Conservation (phyloP, 2,888 invertebrate species). For the Amblyteles armatorius region DNA sequence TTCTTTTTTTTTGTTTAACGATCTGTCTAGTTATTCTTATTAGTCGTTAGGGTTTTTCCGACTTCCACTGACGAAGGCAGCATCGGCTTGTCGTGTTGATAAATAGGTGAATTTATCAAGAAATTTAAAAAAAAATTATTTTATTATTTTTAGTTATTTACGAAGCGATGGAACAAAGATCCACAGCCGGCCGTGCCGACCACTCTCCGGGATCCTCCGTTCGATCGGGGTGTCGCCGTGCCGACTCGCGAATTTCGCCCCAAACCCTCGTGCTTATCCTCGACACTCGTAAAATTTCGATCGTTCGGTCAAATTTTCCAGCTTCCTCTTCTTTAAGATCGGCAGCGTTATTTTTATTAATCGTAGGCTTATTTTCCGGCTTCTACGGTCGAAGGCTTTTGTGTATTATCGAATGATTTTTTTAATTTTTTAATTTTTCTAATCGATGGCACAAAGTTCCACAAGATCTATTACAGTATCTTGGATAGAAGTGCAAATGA, state of each 20-base stretch:
- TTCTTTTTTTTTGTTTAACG: too few species aligned
- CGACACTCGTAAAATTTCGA: not conserved
- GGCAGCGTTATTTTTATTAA: too few species aligned
- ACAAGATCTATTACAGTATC: not conserved
- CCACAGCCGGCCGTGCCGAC: not conserved
- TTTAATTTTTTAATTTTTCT: not conserved
- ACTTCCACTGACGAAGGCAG: too few species aligned
- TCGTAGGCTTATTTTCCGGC: not conserved
- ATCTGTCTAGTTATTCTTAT: too few species aligned
- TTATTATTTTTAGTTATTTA: too few species aligned
- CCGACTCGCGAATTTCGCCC: not conserved
- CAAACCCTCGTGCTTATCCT: not conserved
- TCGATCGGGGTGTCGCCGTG: constrained; percentile 16
- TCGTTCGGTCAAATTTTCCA: too few species aligned
- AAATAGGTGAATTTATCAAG: too few species aligned
- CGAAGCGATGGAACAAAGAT: too few species aligned
- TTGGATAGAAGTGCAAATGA: not conserved
- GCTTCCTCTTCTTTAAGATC: too few species aligned
- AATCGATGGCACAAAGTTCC: not conserved
- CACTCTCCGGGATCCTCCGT: not conserved
- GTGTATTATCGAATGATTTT: not conserved
- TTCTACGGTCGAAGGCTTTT: not conserved
- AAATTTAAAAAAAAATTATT: too few species aligned
- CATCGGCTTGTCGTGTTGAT: too few species aligned
- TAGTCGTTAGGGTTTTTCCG: too few species aligned